Percentiles rank a stretch among this genome's conserved stretches.
phyloP scores from a whole-genome alignment of 2,113 vertebrate species.

The Indicator maculatus region DNA sequence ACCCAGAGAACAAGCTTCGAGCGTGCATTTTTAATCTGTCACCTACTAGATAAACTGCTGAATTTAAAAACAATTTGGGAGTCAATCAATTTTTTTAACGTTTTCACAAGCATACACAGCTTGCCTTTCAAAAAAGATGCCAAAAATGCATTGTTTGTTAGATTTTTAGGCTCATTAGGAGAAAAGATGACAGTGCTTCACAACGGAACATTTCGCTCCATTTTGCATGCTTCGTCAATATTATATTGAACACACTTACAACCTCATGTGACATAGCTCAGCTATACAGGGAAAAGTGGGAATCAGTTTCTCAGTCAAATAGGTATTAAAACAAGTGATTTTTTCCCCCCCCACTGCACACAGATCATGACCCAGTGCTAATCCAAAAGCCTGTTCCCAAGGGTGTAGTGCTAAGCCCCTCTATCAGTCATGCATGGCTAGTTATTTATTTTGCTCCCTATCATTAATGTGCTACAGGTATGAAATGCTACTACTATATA shows the following conservation, averaged over 20 bases:
- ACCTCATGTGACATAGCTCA: slow-evolving; percentile 43
- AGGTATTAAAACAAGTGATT: slow-evolving; percentile 46
- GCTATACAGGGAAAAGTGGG: not conserved
- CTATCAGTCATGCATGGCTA: slow-evolving; percentile 55
- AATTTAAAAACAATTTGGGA: slow-evolving; percentile 90
- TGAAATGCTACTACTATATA: slow-evolving; percentile 39
- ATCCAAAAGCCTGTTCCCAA: slow-evolving; percentile 58
- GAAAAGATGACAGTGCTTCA: slow-evolving; percentile 81
- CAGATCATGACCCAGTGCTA: slow-evolving; percentile 63
- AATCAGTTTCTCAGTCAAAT: slow-evolving; percentile 69
- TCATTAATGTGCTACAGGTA: slow-evolving; percentile 58
- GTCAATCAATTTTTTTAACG: slow-evolving; percentile 85
- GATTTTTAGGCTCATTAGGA: slow-evolving; percentile 86
- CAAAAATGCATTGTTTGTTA: slow-evolving; percentile 85
- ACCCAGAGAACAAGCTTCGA: slow-evolving; percentile 88
- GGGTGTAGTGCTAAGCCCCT: slow-evolving; percentile 39
- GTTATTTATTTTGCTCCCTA: slow-evolving; percentile 73
- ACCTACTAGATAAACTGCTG: slow-evolving; percentile 88
- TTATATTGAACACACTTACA: slow-evolving; percentile 57
- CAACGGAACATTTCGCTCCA: slow-evolving; percentile 70
- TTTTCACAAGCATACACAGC: slow-evolving; percentile 80
- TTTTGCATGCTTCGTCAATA: slow-evolving; percentile 67
- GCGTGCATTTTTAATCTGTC: slow-evolving; percentile 91
- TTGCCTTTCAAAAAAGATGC: slow-evolving; percentile 81
- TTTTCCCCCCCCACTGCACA: not conserved